Percentiles rank a stretch among this genome's conserved stretches.
Evolutionary conservation across 2,888 invertebrate genomes (phyloP).

Genomic region (Malthinus flaveolus): DNA sequence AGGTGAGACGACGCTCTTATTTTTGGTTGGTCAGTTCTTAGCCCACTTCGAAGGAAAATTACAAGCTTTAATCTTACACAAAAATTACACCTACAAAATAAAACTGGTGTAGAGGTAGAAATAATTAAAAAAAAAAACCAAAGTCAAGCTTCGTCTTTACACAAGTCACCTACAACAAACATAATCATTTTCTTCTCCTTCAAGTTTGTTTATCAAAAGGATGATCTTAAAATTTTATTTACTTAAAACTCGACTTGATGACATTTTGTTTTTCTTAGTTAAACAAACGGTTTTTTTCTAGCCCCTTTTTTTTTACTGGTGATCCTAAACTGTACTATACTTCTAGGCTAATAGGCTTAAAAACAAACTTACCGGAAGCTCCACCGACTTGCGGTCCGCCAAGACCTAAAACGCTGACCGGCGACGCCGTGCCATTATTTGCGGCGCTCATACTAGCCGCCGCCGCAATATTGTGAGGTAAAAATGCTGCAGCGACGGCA

Average conservation of each 20-base stretch:
- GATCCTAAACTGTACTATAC: not conserved
- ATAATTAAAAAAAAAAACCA: too few species aligned
- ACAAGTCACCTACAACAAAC: too few species aligned
- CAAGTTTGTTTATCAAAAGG: not conserved
- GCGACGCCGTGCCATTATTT: slow-evolving; percentile 43
- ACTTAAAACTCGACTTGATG: not conserved
- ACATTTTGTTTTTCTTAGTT: not conserved
- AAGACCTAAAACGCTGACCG: slow-evolving; percentile 52
- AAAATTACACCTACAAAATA: too few species aligned
- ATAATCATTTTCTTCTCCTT: not conserved
- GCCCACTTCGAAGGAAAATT: too few species aligned
- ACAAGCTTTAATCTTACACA: too few species aligned
- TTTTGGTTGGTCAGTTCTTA: too few species aligned
- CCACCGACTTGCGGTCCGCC: slow-evolving; percentile 49
- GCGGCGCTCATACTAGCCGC: slow-evolving; percentile 51
- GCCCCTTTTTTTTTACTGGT: not conserved
- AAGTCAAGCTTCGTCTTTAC: too few species aligned
- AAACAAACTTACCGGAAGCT: slow-evolving; percentile 48
- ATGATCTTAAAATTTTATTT: slow-evolving; percentile 3
- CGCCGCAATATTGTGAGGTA: slow-evolving; percentile 68
- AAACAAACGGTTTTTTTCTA: not conserved
- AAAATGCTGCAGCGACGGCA: slow-evolving; percentile 86
- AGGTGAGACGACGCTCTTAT: too few species aligned
- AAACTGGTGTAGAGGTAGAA: too few species aligned
- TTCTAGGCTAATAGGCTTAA: not conserved